These are phyloP conservation scores for Archaeoteleia sp. DNA, from an alignment of 2,888 invertebrate genomes.

Conservation along the genomic window DNA sequence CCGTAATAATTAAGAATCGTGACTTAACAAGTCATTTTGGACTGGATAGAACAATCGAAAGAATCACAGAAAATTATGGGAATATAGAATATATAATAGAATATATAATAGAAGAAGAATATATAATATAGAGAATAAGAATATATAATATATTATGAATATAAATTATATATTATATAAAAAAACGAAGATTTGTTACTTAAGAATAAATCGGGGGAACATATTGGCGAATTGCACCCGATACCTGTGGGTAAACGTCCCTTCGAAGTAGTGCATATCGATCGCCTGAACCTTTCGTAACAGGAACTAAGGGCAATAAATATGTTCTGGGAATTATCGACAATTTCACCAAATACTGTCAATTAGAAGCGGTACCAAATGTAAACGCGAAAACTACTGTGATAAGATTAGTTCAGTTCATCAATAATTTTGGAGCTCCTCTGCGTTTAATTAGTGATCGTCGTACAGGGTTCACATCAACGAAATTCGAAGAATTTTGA, in stretches of 20 bases:
- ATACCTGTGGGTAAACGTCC: slow-evolving; percentile 48
- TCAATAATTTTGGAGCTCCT: slow-evolving; percentile 44
- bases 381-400: slow-evolving; percentile 27
- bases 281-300: slow-evolving; percentile 51
- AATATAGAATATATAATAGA: no score
- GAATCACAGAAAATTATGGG: no score
- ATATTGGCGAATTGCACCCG: slow-evolving; percentile 55
- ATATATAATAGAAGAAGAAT: no score
- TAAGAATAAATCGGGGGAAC: slow-evolving; percentile 42
- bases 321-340: slow-evolving; percentile 28
- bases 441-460: slow-evolving; percentile 43
- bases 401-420: slow-evolving; percentile 36
- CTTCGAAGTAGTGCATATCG: slow-evolving; percentile 49
- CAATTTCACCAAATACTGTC: slow-evolving; percentile 37
- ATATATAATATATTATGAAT: no score
- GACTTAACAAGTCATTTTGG: no score
- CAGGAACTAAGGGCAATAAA: slow-evolving; percentile 23
- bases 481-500: slow-evolving; percentile 38
- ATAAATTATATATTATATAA: no score
- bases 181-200: no score
- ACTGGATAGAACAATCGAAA: slow-evolving; percentile 5
- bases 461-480: slow-evolving; percentile 42
- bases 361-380: slow-evolving; percentile 40
- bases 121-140: no score
- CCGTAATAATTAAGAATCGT: no score